phyloP scores from a whole-genome alignment of 2,113 vertebrate genomes.

The Blennius ocellaris region DNA sequence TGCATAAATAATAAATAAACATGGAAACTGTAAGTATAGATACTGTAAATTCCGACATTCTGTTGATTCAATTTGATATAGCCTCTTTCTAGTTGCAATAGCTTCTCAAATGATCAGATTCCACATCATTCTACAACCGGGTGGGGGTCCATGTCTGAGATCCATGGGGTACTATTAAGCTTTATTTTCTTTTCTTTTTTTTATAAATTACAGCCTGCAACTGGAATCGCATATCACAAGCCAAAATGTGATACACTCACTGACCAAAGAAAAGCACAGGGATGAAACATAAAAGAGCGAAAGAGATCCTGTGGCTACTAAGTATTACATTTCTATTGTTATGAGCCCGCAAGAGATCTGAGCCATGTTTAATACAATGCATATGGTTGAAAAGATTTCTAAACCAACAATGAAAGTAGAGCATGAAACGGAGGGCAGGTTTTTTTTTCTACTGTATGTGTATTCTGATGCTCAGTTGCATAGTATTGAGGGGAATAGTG shows the following conservation, averaged over 20 bases:
- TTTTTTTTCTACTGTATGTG: background rate
- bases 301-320: conserved; percentile 59
- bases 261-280: conserved; percentile 39
- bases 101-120: conserved; percentile 44
- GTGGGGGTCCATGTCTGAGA: conserved; percentile 29
- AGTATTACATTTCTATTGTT: conserved; percentile 60
- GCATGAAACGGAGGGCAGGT: background rate
- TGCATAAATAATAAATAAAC: background rate
- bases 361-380: conserved; percentile 42
- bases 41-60: conserved; percentile 41
- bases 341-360: conserved; percentile 22
- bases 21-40: background rate
- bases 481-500: background rate
- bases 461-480: background rate
- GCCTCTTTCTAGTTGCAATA: conserved; percentile 31
- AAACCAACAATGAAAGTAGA: conserved; percentile 11
- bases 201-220: conserved; percentile 29
- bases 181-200: conserved; percentile 41
- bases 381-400: conserved; percentile 43
- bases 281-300: conserved; percentile 55
- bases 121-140: conserved; percentile 20
- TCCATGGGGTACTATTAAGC: conserved; percentile 58
- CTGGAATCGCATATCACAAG: conserved; percentile 45
- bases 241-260: conserved; percentile 57
- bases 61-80: conserved; percentile 46